Evolutionary conservation across 2,113 vertebrate species (phyloP).

Genomic region (Andinoacara biseriatus): DNA sequence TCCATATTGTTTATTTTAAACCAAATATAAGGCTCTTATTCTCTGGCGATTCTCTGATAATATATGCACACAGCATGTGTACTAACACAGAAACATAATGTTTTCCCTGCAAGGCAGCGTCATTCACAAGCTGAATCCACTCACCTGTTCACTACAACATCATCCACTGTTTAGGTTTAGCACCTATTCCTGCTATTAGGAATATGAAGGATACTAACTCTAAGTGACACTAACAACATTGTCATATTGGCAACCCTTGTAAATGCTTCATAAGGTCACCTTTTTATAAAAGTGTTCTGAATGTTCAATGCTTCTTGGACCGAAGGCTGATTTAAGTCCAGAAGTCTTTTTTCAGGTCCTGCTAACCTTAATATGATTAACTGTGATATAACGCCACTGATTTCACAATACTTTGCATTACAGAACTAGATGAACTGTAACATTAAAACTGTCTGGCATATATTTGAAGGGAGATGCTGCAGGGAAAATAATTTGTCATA

Average conservation of each 20-base stretch:
- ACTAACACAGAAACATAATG: neutral
- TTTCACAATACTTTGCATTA: neutral
- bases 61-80: neutral
- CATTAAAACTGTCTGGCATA: neutral
- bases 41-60: neutral
- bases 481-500: neutral
- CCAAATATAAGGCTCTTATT: conserved; percentile 31
- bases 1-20: conserved; percentile 30
- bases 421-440: neutral
- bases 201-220: neutral
- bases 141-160: neutral
- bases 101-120: neutral
- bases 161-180: neutral
- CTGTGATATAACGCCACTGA: neutral
- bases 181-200: neutral
- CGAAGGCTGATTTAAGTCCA: neutral
- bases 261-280: neutral
- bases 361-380: neutral
- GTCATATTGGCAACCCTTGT: neutral
- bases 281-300: neutral
- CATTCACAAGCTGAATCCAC: neutral
- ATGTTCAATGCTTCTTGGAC: neutral
- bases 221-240: neutral
- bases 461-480: neutral
- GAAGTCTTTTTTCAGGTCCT: neutral